These are phyloP conservation scores for Drosophila ficusphila DNA, from an alignment of 1,140 invertebrate species.

Conservation along the genomic window DNA sequence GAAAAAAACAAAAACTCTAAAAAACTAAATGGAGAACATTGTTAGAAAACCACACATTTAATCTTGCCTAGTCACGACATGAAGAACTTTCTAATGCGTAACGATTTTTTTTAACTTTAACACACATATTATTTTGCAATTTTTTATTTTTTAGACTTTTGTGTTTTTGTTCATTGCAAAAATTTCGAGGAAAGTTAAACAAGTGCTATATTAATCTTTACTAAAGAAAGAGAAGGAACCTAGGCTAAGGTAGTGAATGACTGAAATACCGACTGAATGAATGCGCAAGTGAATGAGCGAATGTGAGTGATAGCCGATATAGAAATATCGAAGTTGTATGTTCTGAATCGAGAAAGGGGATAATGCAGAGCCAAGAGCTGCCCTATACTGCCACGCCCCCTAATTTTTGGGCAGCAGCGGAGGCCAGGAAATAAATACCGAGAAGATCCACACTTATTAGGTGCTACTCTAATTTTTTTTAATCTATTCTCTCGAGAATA, in stretches of 20 bases:
- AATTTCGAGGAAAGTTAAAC: constrained; percentile 40
- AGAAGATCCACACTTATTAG: constrained; percentile 32
- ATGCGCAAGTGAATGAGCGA: constrained; percentile 5
- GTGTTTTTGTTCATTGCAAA: constrained; percentile 22
- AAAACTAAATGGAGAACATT: background rate
- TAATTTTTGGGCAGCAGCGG: constrained; percentile 21
- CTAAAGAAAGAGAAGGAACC: constrained; percentile 48
- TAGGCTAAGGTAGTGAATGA: constrained; percentile 51
- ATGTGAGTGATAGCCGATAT: constrained; percentile 29
- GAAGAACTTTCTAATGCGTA: constrained; percentile 72
- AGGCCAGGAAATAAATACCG: constrained; percentile 8
- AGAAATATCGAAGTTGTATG: constrained; percentile 18
- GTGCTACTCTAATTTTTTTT: constrained; percentile 57
- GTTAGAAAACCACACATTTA: constrained; percentile 27
- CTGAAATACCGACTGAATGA: background rate
- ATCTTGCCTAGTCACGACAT: constrained; percentile 82
- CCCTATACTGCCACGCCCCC: constrained; percentile 58
- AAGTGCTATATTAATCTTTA: constrained; percentile 80
- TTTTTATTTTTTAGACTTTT: constrained; percentile 32
- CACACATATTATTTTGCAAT: constrained; percentile 1
- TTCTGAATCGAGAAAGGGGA: constrained; percentile 13
- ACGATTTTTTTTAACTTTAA: constrained; percentile 41
- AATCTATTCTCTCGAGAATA: constrained; percentile 4
- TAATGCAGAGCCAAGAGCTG: constrained; percentile 43
- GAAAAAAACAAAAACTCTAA: background rate